A percentile compares a stretch with the other conserved stretches of the same genome.
Evolutionary conservation across 2,113 vertebrate species (phyloP).

Genomic region (Apodemus speciosus): DNA sequence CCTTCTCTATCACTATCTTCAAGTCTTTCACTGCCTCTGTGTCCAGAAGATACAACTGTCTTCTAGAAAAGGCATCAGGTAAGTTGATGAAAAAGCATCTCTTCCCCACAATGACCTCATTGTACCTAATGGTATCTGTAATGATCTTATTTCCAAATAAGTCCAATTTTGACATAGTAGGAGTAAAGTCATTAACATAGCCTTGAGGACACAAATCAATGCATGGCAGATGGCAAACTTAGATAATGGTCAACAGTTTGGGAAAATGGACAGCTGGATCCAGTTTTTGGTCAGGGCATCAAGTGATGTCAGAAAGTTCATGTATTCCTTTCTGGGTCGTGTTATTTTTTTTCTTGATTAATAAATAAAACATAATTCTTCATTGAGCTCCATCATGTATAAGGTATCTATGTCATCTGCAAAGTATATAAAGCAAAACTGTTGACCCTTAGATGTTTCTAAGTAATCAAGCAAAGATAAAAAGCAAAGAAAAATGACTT

Average conservation of each 20-base stretch:
- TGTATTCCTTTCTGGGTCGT: background rate
- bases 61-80: background rate
- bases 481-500: background rate
- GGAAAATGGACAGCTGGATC: background rate
- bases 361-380: background rate
- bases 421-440: background rate
- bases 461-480: background rate
- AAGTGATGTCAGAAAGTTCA: background rate
- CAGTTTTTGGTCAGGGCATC: background rate
- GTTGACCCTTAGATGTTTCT: background rate
- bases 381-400: background rate
- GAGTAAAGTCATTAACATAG: background rate
- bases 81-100: background rate
- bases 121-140: background rate
- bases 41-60: background rate
- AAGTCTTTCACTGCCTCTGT: background rate
- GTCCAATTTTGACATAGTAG: background rate
- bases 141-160: slow-evolving; percentile 19
- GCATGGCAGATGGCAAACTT: background rate
- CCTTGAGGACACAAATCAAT: background rate
- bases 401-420: background rate
- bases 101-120: background rate
- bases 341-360: background rate
- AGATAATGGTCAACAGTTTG: background rate
- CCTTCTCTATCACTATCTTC: background rate